Percentiles rank a stretch among this genome's conserved stretches.
Conservation (phyloP, 2,113 vertebrate species). For the Azemiops feae region DNA sequence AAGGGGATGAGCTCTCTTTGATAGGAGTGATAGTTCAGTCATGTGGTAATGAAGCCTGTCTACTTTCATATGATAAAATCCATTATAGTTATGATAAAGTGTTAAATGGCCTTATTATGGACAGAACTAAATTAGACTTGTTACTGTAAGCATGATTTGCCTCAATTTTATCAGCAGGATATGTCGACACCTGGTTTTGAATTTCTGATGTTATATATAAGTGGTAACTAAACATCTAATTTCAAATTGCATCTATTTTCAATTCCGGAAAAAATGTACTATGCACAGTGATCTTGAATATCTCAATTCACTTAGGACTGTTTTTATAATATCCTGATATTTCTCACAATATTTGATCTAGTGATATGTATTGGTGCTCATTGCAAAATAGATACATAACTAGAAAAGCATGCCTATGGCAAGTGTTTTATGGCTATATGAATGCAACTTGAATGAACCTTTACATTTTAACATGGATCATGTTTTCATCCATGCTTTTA, state of each 20-base stretch:
- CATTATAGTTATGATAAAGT: not conserved
- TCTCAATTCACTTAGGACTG: not conserved
- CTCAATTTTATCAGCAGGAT: not conserved
- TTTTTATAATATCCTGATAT: not conserved
- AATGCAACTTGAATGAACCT: not conserved
- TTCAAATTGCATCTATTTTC: not conserved
- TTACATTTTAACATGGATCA: not conserved
- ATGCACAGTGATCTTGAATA: not conserved
- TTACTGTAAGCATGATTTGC: not conserved
- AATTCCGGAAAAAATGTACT: not conserved
- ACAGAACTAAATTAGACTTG: not conserved
- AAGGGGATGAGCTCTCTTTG: not conserved
- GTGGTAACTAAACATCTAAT: not conserved
- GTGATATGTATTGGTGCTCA: not conserved
- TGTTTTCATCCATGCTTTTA: not conserved
- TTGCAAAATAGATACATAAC: not conserved
- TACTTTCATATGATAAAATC: slow-evolving; percentile 1
- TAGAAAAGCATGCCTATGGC: not conserved
- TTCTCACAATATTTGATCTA: not conserved
- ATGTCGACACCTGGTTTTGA: not conserved
- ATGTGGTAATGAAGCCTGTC: slow-evolving; percentile 3
- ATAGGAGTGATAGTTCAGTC: not conserved
- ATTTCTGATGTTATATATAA: not conserved
- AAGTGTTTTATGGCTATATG: not conserved
- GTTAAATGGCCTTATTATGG: slow-evolving; percentile 10